Base-by-base conservation (phyloP, 2,113 vertebrate species). In the Thamnophis sirtalis region DNA sequence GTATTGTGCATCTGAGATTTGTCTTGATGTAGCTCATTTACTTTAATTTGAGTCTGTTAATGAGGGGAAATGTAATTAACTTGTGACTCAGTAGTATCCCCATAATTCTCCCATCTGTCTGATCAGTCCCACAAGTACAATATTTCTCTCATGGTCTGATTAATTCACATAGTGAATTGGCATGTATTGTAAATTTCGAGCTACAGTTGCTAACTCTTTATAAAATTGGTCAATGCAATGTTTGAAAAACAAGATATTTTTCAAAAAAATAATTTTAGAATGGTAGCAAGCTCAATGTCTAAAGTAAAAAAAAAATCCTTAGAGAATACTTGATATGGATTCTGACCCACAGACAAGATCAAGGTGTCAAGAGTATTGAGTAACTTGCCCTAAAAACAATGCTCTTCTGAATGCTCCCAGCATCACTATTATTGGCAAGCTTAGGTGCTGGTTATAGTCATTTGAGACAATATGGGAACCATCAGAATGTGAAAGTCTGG, bases 31-130 rank as follows among this genome's bases (percentile, higher is more conserved):
- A 97, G 97, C 96, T 95, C 97, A 96, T 98, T 97, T 97, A 96
- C 97, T 97, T 98, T 97, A 97, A 97, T 98, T 97, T 97, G 87
- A 43, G 93, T 97, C 95, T 97, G 97, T 97, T 97, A 96, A 93
- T 0, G 0, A 91, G 92, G 93, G 96, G 93, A 97, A 96, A 96
- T 97, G 96, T 96, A 97, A 98, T 98, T 97, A 97, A 95, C 95
- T 97, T 96, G 96, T 96, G 97, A 97, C 96, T 95, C 86, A 91
- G 95, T 95, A 94, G 93, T 94, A 95, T 96, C 92, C 93, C 94
- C 93, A 43, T 93, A 80, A 96, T 96, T 96, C 96, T 97, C 96
- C 92, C 91, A 94, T 95, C 95, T 97, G 97, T 97, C 96, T 97
- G 96, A 98, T 97, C 96, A 97, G 97, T 96, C 96, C 96, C 95